Evolutionary conservation across 2,888 invertebrate species (phyloP).

Genomic region (Pristionchus mayeri): DNA sequence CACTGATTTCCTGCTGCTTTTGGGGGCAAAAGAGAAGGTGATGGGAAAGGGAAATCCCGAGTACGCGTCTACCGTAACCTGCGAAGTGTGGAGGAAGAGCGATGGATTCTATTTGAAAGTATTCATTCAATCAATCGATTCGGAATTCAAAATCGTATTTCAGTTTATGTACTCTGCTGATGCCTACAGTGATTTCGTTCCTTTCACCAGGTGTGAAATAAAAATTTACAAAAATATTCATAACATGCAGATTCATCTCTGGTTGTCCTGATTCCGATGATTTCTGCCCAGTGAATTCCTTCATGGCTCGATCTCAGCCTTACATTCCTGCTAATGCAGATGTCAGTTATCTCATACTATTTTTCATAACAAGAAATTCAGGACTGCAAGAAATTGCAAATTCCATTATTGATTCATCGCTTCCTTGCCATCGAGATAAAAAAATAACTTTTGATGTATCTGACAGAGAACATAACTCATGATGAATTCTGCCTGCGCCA

Average conservation of each 20-base stretch:
- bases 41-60: slow-evolving; percentile 42
- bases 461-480: no score
- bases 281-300: slow-evolving; percentile 1
- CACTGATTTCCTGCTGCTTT: background rate
- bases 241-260: slow-evolving; percentile 11
- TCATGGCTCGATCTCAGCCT: slow-evolving; percentile 19
- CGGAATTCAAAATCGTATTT: background rate
- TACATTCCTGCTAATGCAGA: background rate
- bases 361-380: background rate
- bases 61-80: slow-evolving; percentile 41
- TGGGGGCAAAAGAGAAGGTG: slow-evolving; percentile 38
- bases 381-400: background rate
- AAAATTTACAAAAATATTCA: background rate
- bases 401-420: no score
- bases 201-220: background rate
- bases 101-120: slow-evolving; percentile 46
- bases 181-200: slow-evolving; percentile 37
- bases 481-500: no score
- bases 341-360: background rate
- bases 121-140: background rate
- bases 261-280: slow-evolving; percentile 37
- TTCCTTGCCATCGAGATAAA: no score
- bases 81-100: slow-evolving; percentile 49
- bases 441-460: no score
- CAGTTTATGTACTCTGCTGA: slow-evolving; percentile 46